Conservation (phyloP, 2,888 invertebrate species). For the Caenorhabditis panamensis region DNA sequence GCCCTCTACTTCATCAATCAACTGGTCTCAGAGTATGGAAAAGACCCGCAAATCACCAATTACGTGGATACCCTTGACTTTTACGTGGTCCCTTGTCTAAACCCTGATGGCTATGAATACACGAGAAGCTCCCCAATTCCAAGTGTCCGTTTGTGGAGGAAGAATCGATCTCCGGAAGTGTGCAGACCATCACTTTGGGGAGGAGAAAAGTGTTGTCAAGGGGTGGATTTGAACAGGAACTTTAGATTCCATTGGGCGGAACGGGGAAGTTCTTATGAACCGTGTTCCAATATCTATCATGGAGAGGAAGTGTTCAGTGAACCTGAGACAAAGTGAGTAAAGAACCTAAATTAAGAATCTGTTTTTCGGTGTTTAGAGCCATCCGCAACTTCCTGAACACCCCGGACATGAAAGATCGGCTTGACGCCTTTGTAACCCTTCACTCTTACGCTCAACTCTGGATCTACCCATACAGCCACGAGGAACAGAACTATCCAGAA, state of each 20-base stretch:
- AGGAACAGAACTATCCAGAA: slow-evolving; percentile 72
- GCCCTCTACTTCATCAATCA: slow-evolving; percentile 81
- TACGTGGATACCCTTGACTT: slow-evolving; percentile 78
- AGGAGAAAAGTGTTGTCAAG: slow-evolving; percentile 79
- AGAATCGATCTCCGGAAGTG: slow-evolving; percentile 79
- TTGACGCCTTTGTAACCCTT: slow-evolving; percentile 81
- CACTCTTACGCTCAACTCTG: slow-evolving; percentile 81
- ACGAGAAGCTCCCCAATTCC: slow-evolving; percentile 76
- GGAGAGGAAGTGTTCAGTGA: slow-evolving; percentile 80
- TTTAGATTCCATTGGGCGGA: slow-evolving; percentile 81
- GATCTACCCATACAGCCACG: slow-evolving; percentile 81
- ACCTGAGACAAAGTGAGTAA: slow-evolving; percentile 76
- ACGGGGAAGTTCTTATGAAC: slow-evolving; percentile 78
- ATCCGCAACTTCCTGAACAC: slow-evolving; percentile 75
- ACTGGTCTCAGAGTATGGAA: slow-evolving; percentile 78
- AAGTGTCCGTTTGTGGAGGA: slow-evolving; percentile 80
- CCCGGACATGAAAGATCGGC: slow-evolving; percentile 71
- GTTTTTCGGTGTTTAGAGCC: slow-evolving; percentile 63
- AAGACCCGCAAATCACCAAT: slow-evolving; percentile 74
- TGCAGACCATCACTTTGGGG: slow-evolving; percentile 76
- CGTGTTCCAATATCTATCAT: slow-evolving; percentile 81
- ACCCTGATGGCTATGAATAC: slow-evolving; percentile 81
- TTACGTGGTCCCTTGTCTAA: slow-evolving; percentile 79
- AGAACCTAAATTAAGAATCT: too few relatives aligned
- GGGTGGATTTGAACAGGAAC: slow-evolving; percentile 81